Evolutionary conservation across 2,888 invertebrate species (phyloP).

Genomic region (Mesorhabditis sp.): DNA sequence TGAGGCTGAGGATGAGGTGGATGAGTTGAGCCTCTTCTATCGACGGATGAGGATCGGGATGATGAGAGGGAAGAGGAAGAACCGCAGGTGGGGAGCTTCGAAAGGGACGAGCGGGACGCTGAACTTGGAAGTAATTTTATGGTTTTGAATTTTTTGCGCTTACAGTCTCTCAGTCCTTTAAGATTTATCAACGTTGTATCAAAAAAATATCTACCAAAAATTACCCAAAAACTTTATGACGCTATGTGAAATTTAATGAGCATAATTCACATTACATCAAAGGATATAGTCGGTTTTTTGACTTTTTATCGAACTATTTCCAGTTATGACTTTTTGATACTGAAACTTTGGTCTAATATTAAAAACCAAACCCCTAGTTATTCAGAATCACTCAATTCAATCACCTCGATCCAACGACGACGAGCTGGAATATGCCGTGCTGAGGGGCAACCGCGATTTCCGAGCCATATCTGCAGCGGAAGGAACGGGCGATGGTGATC

Average conservation of each 20-base stretch:
- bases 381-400: neutral
- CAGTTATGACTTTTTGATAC: constrained; percentile 24
- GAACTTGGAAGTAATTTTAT: neutral
- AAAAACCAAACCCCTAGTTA: neutral
- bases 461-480: neutral
- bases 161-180: too few relatives aligned
- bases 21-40: constrained; percentile 19
- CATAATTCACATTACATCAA: too few relatives aligned
- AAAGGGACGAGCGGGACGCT: neutral
- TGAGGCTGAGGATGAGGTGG: constrained; percentile 22
- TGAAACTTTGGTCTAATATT: too few relatives aligned
- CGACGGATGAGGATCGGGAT: constrained; percentile 7
- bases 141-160: too few relatives aligned
- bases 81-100: neutral
- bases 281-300: too few relatives aligned
- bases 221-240: neutral
- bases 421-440: constrained; percentile 16
- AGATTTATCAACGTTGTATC: too few relatives aligned
- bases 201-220: neutral
- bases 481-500: constrained; percentile 3
- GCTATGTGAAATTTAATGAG: too few relatives aligned
- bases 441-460: constrained; percentile 34
- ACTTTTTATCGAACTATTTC: constrained; percentile 9
- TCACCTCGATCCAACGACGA: neutral
- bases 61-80: constrained; percentile 10